Evolutionary conservation across 2,113 vertebrate genomes (phyloP).

Genomic region (Sander lucioperca): DNA sequence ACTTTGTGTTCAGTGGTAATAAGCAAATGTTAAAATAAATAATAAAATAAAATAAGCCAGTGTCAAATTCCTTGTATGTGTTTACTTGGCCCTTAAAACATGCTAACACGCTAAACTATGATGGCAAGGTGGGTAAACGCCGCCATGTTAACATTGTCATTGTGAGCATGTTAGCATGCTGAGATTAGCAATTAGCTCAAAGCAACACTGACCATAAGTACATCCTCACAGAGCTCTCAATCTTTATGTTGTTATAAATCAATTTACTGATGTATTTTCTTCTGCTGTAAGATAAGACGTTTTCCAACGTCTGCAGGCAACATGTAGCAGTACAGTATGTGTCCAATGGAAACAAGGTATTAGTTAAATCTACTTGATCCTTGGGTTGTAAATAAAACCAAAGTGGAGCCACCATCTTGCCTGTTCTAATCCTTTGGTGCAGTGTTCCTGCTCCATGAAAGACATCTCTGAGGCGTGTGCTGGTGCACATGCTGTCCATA

Average conservation of each 20-base stretch:
- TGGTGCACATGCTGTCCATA: conserved; percentile 33
- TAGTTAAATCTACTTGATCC: conserved; percentile 71
- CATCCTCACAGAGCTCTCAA: not conserved
- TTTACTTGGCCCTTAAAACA: not conserved
- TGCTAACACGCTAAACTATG: not conserved
- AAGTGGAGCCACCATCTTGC: conserved; percentile 60
- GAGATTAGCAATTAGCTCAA: not conserved
- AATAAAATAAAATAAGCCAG: too few relatives aligned
- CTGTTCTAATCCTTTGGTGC: conserved; percentile 67
- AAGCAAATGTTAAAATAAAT: not conserved
- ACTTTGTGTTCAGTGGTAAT: not conserved
- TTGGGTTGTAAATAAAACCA: conserved; percentile 72
- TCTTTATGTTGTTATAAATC: not conserved
- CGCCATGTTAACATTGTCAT: not conserved
- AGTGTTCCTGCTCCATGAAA: conserved; percentile 49
- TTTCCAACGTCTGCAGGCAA: too few relatives aligned
- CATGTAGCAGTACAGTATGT: conserved; percentile 25
- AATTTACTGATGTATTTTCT: conserved; percentile 7
- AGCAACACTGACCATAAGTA: not conserved
- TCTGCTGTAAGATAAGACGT: not conserved
- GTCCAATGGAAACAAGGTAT: conserved; percentile 59
- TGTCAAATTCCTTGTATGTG: too few relatives aligned
- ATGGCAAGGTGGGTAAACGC: not conserved
- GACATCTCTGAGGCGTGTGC: conserved; percentile 41
- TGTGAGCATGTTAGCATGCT: not conserved